phyloP scores from a whole-genome alignment of 2,797 vertebrate genomes.

The Chromis chromis region DNA sequence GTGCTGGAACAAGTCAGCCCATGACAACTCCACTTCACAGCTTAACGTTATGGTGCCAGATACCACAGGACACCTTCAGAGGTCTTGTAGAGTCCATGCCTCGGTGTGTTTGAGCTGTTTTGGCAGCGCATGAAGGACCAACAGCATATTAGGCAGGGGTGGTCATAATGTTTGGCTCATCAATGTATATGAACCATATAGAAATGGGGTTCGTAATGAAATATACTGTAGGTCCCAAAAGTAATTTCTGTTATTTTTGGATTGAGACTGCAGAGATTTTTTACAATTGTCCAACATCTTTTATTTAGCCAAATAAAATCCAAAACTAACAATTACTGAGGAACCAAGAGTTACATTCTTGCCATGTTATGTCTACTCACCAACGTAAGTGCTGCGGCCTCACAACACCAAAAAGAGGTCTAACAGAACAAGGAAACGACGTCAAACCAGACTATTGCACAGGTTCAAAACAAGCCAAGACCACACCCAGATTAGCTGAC shows the following conservation, averaged over 20 bases:
- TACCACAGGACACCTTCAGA: constrained; percentile 5
- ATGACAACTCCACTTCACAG: not conserved
- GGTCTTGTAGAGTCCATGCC: not conserved
- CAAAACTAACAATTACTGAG: not conserved
- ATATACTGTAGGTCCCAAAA: not conserved
- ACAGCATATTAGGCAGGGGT: not conserved
- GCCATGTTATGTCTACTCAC: not conserved
- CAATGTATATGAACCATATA: not conserved
- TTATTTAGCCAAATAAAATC: not conserved
- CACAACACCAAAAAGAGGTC: not conserved
- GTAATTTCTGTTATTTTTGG: not conserved
- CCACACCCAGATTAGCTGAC: not conserved
- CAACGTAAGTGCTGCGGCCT: not conserved
- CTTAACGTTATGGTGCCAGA: not conserved
- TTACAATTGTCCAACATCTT: not conserved
- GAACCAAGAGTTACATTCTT: not conserved
- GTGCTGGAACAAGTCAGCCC: not conserved
- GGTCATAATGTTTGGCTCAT: not conserved
- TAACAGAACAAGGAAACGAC: not conserved
- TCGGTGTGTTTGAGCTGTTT: not conserved
- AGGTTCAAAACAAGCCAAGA: not conserved
- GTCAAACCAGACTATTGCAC: not conserved
- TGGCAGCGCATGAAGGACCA: not conserved
- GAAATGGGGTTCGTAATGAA: not conserved
- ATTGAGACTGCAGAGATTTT: not conserved